Base-by-base conservation (phyloP, 2,888 invertebrate genomes). In the Copidosoma aretas region DNA sequence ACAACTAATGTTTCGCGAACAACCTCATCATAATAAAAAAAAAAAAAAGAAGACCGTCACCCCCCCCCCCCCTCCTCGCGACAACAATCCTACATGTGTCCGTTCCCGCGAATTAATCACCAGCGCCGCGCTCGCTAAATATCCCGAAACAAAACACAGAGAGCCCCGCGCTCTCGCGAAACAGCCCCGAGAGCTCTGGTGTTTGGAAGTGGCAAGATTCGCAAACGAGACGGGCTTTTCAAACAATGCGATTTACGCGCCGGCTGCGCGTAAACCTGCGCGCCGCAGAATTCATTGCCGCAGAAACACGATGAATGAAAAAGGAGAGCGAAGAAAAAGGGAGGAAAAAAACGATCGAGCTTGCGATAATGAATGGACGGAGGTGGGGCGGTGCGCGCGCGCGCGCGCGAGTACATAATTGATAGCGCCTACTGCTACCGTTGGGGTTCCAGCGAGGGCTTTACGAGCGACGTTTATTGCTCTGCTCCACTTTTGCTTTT, bases 381-480 rank as follows among this genome's bases (percentile, higher is more conserved):
- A 46, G 43, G 12, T 1, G 43, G 43, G 15, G 43, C 41, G 41
- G 14, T 10, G 41, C 8, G 12, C 32, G 32, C 53, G 56, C 17
- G n/a, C n/a, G 32, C 57, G 57, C 32, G n/a, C 3, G 25, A 3
- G 15, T 24, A 32, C 8, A 32, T 32, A 32, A 32, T 32, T 32
- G 32, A 32, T 32, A 32, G 32, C 32, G 32, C 32, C 32, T n/a
- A n/a, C n/a, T n/a, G n/a, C n/a, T n/a, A n/a, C n/a, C n/a, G n/a
- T n/a, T 32, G 32, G 32, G 32, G 8, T 32, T 32, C 8, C n/a
- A n/a, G 32, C 54, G 10, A 25, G 15, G 15, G n/a, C 24, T 54
- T 62, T 58, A 59, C 51, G 51, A 64, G 49, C 64, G 51, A 58
- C 64, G 22, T 57, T 58, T 58, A 57, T 25, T 22, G 39, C 21